Evolutionary conservation across 2,797 vertebrate genomes (phyloP), one percentile per base, ranked within the genome.

Genomic region (Periophthalmus magnuspinnatus): DNA sequence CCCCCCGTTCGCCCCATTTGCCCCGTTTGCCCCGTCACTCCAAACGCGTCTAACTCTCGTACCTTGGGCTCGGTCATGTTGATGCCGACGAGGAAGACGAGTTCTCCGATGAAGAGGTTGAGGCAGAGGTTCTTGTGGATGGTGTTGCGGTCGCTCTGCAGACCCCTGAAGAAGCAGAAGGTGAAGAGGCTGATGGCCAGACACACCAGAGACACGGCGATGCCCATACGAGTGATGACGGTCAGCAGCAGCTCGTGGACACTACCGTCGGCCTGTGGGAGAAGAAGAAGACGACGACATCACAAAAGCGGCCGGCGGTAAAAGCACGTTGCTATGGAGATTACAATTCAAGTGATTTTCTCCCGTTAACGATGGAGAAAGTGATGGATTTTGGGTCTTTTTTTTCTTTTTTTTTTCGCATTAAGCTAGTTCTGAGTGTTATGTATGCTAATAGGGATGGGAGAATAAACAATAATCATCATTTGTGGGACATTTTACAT

Each of bases 81-180:
- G 91, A 99, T 97, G 92, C 97, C 96, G 84, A 99, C 94, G 21
- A 99, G 93, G 91, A 98, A 99, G 91, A 98, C 94, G 64, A 98
- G 96, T 89, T 99, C 97, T 28, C 96, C 97, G 50, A 98, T 93
- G 89, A 99, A 99, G 82, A 99, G 94, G 90, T 97, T 98, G 91
- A 98, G 95, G 87, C 97, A 99, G 82, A 99, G 96, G 90, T 99
- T 99, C 91, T 99, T 99, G 93, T 97, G 97, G 89, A 99, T 99
- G 75, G 97, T 99, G 88, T 99, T 99, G 78, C 96, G 95, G 91
- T 99, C 97, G n/a, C 95, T 97, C 83, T 99, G 97, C 60, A 99
- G 94, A 28, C 97, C 97, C 58, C 94, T 94, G 94, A 99, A 99
- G 93, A 98, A 99, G 93, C 96, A 97, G 94, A 99, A 99, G 79